Conservation (phyloP, 2,888 invertebrate species). For the Lepidonotus clava region DNA sequence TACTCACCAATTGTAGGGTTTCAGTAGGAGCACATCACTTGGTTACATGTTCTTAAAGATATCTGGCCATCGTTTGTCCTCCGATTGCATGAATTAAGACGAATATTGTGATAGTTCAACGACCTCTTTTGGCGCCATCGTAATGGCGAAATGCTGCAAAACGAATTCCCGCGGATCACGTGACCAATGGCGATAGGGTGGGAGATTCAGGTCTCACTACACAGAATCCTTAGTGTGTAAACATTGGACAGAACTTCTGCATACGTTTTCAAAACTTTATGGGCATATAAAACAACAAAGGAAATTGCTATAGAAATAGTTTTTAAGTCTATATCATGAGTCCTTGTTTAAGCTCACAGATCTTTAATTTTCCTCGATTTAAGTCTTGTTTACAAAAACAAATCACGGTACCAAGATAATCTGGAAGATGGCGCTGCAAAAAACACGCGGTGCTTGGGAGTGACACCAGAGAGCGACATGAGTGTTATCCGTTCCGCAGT, state of each 20-base stretch:
- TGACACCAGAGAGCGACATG: no score
- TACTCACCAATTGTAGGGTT: slow-evolving; percentile 17
- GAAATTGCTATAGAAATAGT: no score
- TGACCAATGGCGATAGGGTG: slow-evolving; percentile 4
- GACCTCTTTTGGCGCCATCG: slow-evolving; percentile 58
- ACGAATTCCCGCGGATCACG: slow-evolving; percentile 32
- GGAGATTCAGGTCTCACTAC: slow-evolving; percentile 11
- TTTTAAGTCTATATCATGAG: no score
- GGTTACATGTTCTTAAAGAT: neutral
- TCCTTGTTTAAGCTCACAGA: no score
- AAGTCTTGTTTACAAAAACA: no score
- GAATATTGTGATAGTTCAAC: slow-evolving; percentile 1
- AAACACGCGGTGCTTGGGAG: no score
- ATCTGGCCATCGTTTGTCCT: neutral
- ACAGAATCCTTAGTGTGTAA: neutral
- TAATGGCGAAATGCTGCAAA: slow-evolving; percentile 55
- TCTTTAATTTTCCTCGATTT: no score
- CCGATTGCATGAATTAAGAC: neutral
- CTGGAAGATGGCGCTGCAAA: no score
- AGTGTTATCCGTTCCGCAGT: no score
- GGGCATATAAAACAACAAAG: no score
- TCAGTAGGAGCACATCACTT: slow-evolving; percentile 41
- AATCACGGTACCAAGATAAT: no score
- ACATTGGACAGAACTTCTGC: neutral
- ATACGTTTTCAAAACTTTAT: no score